phyloP scores from a whole-genome alignment of 2,888 invertebrate species.

The Ariolimax columbianus region DNA sequence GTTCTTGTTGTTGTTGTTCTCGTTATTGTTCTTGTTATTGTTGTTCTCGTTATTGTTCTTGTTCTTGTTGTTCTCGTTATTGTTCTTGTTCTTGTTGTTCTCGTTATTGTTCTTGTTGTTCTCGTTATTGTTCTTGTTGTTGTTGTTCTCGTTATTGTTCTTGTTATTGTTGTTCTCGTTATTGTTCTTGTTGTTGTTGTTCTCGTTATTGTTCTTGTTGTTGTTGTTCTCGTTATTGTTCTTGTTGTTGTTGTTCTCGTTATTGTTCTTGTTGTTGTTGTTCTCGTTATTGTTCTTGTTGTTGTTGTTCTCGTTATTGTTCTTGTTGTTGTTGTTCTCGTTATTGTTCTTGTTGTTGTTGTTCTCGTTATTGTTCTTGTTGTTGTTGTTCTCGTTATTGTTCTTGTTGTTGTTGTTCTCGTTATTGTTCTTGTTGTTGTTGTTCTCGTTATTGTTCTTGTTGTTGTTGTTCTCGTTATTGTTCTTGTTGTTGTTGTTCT shows the following conservation, averaged over 20 bases:
- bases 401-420: slow-evolving; percentile 16
- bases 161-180: neutral
- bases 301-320: slow-evolving; percentile 10
- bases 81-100: too few relatives aligned
- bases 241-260: slow-evolving; percentile 4
- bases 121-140: too few relatives aligned
- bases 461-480: slow-evolving; percentile 2
- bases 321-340: slow-evolving; percentile 1
- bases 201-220: neutral
- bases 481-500: neutral
- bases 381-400: slow-evolving; percentile 6
- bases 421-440: slow-evolving; percentile 9
- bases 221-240: neutral
- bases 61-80: too few relatives aligned
- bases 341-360: slow-evolving; percentile 8
- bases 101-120: too few relatives aligned
- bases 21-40: too few relatives aligned
- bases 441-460: neutral
- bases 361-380: slow-evolving; percentile 3
- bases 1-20: too few relatives aligned
- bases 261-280: slow-evolving; percentile 1
- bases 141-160: too few relatives aligned
- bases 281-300: slow-evolving; percentile 15
- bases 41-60: too few relatives aligned
- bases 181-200: neutral